Base-by-base conservation (phyloP, 2,888 invertebrate species). In the Ichneumon xanthorius region DNA sequence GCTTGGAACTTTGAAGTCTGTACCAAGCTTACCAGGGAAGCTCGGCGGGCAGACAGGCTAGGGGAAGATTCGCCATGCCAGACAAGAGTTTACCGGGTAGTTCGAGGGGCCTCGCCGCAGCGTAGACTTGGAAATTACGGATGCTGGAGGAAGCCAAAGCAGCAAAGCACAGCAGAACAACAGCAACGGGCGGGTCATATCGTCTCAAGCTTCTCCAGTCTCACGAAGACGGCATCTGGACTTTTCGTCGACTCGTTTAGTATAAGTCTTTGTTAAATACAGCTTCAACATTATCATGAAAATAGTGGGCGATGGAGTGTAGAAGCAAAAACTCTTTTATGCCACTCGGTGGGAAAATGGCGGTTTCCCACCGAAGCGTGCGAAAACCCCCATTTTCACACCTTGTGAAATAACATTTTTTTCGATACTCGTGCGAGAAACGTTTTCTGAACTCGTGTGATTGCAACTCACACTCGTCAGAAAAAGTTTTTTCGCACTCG, bases 121-220 rank as follows among this genome's bases (percentile, higher is more conserved):
- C 86, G 86, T 85, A 88, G 89, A 91, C 90, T 92, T 90, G 89
- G 90, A 90, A 92, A 92, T 91, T 91, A 90, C 89, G 88, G 88
- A 82, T 88, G 85, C 55, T 33, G 37, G 77, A 65, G 72, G 71
- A 26, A 72, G 80, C 61, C 71, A 30, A 55, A 80, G 79, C 50
- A 48, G n/a, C 50, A 37, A n/a, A 40, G 45, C 76, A 55, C 55
- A 80, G 63, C 77, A 68, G 50, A 68, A 61, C 40, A 40, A 67
- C 30, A 26, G 58, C 37, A 9, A 30, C 16, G 67, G 50, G 67
- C 58, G 70, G 76, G 50, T 76, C 48, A 40, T 61, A 19, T 65
- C 53, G 40, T 77, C 61, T 67, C 61, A 58, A 70, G 79, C 30
- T 72, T 67, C 30, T 40, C 48, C 48, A 22, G 30, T 22, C 70